Evolutionary conservation across 2,888 invertebrate genomes (phyloP).

Genomic region (Campoplex capitator): DNA sequence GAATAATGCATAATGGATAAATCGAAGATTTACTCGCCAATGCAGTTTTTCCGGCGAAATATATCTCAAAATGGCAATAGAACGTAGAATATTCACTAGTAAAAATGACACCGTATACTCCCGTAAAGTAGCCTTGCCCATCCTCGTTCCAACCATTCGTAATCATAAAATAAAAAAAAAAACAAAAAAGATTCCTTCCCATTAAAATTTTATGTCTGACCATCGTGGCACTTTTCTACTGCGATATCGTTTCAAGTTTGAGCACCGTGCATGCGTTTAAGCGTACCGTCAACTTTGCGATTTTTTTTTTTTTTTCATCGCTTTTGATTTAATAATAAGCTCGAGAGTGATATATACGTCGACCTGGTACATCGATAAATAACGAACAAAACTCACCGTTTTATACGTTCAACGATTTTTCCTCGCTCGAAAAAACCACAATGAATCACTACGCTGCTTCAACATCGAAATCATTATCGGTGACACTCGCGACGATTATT

Average conservation of each 20-base stretch:
- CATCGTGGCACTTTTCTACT: slow-evolving; percentile 35
- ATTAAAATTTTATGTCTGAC: slow-evolving; percentile 42
- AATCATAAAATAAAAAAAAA: background rate
- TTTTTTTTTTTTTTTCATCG: background rate
- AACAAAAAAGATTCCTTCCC: slow-evolving; percentile 31
- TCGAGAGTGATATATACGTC: background rate
- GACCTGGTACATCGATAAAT: slow-evolving; percentile 2
- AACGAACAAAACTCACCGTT: slow-evolving; percentile 56
- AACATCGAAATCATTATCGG: slow-evolving; percentile 59
- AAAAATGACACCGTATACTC: background rate
- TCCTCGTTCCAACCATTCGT: background rate
- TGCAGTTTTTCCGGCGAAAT: slow-evolving; percentile 15
- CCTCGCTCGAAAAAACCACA: slow-evolving; percentile 50
- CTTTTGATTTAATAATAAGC: background rate
- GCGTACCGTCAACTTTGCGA: background rate
- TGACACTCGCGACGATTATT: slow-evolving; percentile 58
- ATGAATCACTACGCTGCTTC: slow-evolving; percentile 29
- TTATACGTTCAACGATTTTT: slow-evolving; percentile 56
- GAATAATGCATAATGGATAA: slow-evolving; percentile 55
- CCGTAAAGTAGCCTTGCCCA: background rate
- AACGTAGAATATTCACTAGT: background rate
- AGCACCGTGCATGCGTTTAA: background rate
- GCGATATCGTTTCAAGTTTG: slow-evolving; percentile 5
- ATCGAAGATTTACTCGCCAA: slow-evolving; percentile 47
- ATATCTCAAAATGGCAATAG: background rate